phyloP scores from a whole-genome alignment of 2,888 invertebrate genomes.

The Linnaemya vulpina region DNA sequence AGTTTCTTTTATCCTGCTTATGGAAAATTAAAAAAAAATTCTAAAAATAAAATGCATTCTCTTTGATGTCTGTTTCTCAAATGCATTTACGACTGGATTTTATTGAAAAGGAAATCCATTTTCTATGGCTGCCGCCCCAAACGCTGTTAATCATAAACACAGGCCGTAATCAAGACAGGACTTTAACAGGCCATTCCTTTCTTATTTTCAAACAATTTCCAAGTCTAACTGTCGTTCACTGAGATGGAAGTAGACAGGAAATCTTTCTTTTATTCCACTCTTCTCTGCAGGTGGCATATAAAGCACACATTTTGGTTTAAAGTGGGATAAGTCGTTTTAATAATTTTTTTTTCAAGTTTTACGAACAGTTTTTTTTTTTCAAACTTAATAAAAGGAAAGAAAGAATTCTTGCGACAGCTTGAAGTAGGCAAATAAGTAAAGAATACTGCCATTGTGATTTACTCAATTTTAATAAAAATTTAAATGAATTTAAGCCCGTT shows the following conservation, averaged over 20 bases:
- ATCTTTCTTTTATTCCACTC: not conserved
- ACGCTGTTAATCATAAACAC: constrained; percentile 19
- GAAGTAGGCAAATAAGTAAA: no score
- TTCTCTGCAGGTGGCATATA: not conserved
- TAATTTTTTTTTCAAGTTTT: no score
- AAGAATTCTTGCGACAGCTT: no score
- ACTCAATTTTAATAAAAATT: no score
- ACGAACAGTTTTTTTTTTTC: no score
- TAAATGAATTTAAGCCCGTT: no score
- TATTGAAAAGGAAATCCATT: constrained; percentile 13
- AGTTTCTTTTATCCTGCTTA: not conserved
- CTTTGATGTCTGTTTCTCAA: not conserved
- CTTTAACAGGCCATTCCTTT: constrained; percentile 1
- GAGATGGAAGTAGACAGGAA: not conserved
- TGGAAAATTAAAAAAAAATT: not conserved
- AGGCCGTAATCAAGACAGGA: constrained; percentile 5
- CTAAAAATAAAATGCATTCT: not conserved
- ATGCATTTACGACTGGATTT: not conserved
- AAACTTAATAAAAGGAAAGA: no score
- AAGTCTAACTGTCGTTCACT: not conserved
- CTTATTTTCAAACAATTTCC: not conserved
- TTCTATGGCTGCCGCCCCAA: not conserved
- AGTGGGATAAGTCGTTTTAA: no score
- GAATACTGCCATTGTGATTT: no score
- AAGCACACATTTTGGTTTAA: no score